These are phyloP conservation scores for Xiphydria camelus DNA, from an alignment of 2,888 invertebrate genomes.

Conservation along the genomic window DNA sequence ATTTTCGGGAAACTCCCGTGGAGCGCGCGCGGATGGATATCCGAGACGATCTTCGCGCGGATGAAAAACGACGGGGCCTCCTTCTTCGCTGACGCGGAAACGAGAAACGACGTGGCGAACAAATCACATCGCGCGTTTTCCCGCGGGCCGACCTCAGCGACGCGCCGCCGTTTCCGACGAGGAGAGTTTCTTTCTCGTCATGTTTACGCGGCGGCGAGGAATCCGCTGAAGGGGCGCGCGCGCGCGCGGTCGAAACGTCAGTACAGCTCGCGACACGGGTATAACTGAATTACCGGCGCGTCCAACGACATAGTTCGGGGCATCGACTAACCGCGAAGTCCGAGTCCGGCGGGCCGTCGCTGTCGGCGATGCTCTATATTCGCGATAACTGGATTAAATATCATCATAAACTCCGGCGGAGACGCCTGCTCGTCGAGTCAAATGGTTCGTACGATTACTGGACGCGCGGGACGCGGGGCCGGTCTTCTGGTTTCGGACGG, in stretches of 20 bases:
- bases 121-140: too few species aligned
- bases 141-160: too few species aligned
- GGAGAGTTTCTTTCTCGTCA: slow-evolving; percentile 17
- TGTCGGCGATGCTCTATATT: slow-evolving; percentile 16
- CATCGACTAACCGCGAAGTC: slow-evolving; percentile 40
- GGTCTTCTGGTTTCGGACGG: too few species aligned
- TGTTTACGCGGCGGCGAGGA: slow-evolving; percentile 9
- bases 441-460: slow-evolving; percentile 10
- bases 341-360: slow-evolving; percentile 22
- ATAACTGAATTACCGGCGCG: slow-evolving; percentile 45
- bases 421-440: slow-evolving; percentile 9
- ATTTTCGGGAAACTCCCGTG: too few species aligned
- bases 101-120: too few species aligned
- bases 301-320: slow-evolving; percentile 33
- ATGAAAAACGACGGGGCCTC: too few species aligned
- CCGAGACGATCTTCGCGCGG: too few species aligned
- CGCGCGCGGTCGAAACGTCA: slow-evolving; percentile 26
- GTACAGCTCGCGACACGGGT: too few species aligned
- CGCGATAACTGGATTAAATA: slow-evolving; percentile 48
- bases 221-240: slow-evolving; percentile 16
- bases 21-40: too few species aligned
- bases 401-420: slow-evolving; percentile 45
- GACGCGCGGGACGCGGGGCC: slow-evolving; percentile 1
- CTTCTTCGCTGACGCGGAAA: too few species aligned
- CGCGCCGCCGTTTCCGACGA: too few species aligned